These are phyloP conservation scores for Onychomys arenicola DNA, from an alignment of 2,797 vertebrate species.

Conservation along the genomic window DNA sequence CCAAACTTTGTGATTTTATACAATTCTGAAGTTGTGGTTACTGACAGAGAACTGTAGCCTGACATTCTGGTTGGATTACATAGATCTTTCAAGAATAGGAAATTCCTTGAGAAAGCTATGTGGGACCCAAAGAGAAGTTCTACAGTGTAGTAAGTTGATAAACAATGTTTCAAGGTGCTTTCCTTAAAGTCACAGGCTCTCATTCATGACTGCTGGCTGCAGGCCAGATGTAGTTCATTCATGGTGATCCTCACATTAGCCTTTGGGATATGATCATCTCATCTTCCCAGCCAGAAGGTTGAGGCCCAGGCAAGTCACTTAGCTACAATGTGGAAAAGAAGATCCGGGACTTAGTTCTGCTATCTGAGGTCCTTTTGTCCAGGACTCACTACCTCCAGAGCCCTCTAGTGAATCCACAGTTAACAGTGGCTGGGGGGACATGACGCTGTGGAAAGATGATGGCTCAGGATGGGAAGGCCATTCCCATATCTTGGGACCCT, in stretches of 20 bases:
- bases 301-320: background rate
- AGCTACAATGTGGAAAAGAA: background rate
- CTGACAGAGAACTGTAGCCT: background rate
- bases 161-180: background rate
- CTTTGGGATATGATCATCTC: background rate
- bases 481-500: background rate
- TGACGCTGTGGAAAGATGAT: fast-evolving
- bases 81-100: constrained; percentile 26
- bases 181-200: background rate
- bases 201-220: background rate
- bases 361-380: background rate
- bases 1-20: constrained; percentile 2
- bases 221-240: fast-evolving
- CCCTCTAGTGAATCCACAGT: background rate
- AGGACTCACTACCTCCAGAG: background rate
- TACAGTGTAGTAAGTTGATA: background rate
- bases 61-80: background rate
- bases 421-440: background rate
- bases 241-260: fast-evolving
- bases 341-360: background rate
- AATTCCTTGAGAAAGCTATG: background rate
- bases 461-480: background rate
- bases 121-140: background rate
- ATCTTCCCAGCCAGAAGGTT: background rate
- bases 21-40: background rate